Conservation (phyloP, 1,140 invertebrate genomes). For the Seison nebaliae region DNA sequence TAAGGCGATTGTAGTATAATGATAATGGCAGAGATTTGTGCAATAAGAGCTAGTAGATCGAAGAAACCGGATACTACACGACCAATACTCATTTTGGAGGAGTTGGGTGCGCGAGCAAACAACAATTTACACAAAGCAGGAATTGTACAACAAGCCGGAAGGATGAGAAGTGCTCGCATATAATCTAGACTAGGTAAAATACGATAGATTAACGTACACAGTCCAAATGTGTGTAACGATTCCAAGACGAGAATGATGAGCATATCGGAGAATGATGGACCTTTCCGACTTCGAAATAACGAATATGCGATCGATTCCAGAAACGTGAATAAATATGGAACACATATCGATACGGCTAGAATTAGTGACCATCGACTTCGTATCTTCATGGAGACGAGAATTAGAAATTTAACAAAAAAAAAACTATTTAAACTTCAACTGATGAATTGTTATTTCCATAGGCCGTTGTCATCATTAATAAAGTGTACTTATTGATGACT, state of each 20-base stretch:
- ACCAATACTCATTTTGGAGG: slow-evolving; percentile 16
- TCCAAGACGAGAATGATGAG: slow-evolving; percentile 19
- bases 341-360: slow-evolving; percentile 18
- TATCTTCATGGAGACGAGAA: slow-evolving; percentile 15
- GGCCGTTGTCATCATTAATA: slow-evolving; percentile 20
- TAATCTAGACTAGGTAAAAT: slow-evolving; percentile 21
- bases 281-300: slow-evolving; percentile 17
- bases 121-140: slow-evolving; percentile 20
- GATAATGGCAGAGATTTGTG: slow-evolving; percentile 14
- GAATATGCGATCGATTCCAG: slow-evolving; percentile 14
- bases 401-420: slow-evolving; percentile 15
- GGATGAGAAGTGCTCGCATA: slow-evolving; percentile 19
- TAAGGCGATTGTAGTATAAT: slow-evolving; percentile 12
- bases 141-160: slow-evolving; percentile 19
- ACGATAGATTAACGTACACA: slow-evolving; percentile 20
- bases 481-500: slow-evolving; percentile 19
- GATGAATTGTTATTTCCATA: slow-evolving; percentile 18
- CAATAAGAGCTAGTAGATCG: slow-evolving; percentile 14
- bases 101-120: too few species aligned
- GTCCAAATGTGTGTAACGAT: slow-evolving; percentile 19
- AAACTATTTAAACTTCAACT: slow-evolving; percentile 10
- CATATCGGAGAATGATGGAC: slow-evolving; percentile 19
- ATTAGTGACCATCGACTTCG: slow-evolving; percentile 15
- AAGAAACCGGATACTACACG: slow-evolving; percentile 10
- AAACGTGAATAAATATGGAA: slow-evolving; percentile 18